Evolutionary conservation across 2,797 vertebrate genomes (phyloP).

Genomic region (Hypotaenidia philippensis): DNA sequence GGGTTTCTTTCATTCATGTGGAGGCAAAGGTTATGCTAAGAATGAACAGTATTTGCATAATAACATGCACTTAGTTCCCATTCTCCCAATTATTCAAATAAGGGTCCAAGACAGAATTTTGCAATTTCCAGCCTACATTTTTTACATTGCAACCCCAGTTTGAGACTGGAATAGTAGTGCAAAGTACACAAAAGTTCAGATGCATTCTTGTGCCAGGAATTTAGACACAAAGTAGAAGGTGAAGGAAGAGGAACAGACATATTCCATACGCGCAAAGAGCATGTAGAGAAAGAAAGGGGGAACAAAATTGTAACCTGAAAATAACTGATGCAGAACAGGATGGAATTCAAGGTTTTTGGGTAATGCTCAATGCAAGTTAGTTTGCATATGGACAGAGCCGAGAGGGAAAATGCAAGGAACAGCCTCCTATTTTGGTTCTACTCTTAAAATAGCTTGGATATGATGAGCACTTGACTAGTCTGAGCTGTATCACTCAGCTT

Average conservation of each 20-base stretch:
- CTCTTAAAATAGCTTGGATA: neutral
- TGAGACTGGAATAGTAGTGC: neutral
- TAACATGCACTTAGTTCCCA: neutral
- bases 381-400: neutral
- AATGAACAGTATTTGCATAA: slow-evolving; percentile 44
- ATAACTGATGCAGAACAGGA: neutral
- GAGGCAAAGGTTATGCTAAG: slow-evolving; percentile 33
- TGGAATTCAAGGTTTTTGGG: neutral
- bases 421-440: neutral
- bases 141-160: neutral
- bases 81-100: neutral
- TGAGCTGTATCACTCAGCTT: neutral
- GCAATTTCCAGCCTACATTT: neutral
- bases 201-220: neutral
- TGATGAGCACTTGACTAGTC: neutral
- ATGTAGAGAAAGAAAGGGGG: neutral
- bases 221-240: neutral
- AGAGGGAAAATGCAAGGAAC: neutral
- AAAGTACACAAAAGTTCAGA: neutral
- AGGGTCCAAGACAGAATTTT: neutral
- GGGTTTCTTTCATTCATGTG: slow-evolving; percentile 24
- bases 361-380: neutral
- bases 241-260: neutral
- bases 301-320: neutral
- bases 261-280: neutral